These are phyloP conservation scores for Drosophila nebulosa DNA, from an alignment of 1,140 invertebrate genomes.

Conservation along the genomic window DNA sequence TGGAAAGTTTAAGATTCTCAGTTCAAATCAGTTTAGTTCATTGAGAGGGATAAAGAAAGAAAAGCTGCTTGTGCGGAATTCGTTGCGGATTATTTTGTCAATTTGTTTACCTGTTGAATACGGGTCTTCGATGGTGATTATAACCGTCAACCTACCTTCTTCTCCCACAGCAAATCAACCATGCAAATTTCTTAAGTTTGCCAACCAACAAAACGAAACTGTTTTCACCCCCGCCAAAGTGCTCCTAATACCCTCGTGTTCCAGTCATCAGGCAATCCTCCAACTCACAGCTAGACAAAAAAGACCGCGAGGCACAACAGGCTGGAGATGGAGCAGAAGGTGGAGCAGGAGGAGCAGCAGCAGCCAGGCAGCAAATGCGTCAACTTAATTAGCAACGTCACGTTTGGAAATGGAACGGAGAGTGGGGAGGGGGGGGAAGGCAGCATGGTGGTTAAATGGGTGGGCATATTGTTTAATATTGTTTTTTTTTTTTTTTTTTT, in stretches of 20 bases:
- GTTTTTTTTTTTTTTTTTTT: slow-evolving; percentile 28
- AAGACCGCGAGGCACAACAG: slow-evolving; percentile 44
- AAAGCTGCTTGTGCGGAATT: no score
- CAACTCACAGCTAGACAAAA: slow-evolving; percentile 32
- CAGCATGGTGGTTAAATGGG: no score
- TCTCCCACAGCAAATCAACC: slow-evolving; percentile 70
- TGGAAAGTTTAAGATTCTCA: no score
- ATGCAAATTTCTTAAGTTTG: slow-evolving; percentile 72
- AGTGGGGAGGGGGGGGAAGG: slow-evolving; percentile 1
- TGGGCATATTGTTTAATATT: slow-evolving; percentile 71
- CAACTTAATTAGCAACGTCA: slow-evolving; percentile 78
- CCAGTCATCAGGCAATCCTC: background rate
- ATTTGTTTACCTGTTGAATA: no score
- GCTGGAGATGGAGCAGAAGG: slow-evolving; percentile 10
- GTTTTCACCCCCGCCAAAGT: background rate
- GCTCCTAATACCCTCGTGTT: no score
- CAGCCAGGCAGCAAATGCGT: slow-evolving; percentile 68
- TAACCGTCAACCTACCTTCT: no score
- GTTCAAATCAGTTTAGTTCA: no score
- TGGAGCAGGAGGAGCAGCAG: slow-evolving; percentile 1
- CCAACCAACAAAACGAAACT: slow-evolving; percentile 38
- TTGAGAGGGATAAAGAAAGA: no score
- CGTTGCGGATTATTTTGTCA: no score
- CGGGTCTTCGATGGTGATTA: no score
- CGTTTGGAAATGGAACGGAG: slow-evolving; percentile 40